Evolutionary conservation across 2,888 invertebrate genomes (phyloP).

Genomic region (Cetonia aurata): DNA sequence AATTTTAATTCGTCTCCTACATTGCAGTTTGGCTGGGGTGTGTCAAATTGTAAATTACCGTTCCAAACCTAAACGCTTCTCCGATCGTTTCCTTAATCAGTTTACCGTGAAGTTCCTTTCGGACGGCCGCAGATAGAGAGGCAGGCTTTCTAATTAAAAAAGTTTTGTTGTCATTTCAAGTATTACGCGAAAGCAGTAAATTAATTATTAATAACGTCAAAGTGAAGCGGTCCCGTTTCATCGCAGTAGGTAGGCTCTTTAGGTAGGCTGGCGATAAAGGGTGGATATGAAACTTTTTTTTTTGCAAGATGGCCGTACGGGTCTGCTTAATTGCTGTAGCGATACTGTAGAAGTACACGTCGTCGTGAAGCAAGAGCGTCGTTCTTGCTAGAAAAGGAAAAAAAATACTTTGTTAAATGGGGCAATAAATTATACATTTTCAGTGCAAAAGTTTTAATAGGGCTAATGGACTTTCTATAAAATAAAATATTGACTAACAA

Average conservation of each 20-base stretch:
- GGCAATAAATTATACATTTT: too few relatives aligned
- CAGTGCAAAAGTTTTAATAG: too few relatives aligned
- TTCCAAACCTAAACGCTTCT: constrained; percentile 16
- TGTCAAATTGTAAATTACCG: constrained; percentile 28
- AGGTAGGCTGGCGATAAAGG: constrained; percentile 12
- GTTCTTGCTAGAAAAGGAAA: too few relatives aligned
- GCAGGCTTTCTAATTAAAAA: constrained; percentile 31
- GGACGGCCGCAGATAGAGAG: background rate
- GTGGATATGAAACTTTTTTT: too few relatives aligned
- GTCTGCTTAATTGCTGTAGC: too few relatives aligned
- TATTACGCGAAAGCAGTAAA: constrained; percentile 36
- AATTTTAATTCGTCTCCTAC: constrained; percentile 29
- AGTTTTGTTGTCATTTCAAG: constrained; percentile 38
- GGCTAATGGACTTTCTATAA: too few relatives aligned
- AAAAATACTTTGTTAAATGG: too few relatives aligned
- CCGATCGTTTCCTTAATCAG: constrained; percentile 34
- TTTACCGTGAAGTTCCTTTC: constrained; percentile 24
- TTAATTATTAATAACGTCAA: constrained; percentile 31
- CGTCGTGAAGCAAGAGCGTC: too few relatives aligned
- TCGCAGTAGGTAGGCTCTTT: constrained; percentile 8
- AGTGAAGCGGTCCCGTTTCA: constrained; percentile 2
- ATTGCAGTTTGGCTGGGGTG: constrained; percentile 14
- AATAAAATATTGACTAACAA: too few relatives aligned
- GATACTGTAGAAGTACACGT: too few relatives aligned
- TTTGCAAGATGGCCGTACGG: too few relatives aligned